A percentile compares a stretch with the other conserved stretches of the same genome.
Evolutionary conservation across 2,113 vertebrate genomes (phyloP).

Genomic region (Indicator indicator): DNA sequence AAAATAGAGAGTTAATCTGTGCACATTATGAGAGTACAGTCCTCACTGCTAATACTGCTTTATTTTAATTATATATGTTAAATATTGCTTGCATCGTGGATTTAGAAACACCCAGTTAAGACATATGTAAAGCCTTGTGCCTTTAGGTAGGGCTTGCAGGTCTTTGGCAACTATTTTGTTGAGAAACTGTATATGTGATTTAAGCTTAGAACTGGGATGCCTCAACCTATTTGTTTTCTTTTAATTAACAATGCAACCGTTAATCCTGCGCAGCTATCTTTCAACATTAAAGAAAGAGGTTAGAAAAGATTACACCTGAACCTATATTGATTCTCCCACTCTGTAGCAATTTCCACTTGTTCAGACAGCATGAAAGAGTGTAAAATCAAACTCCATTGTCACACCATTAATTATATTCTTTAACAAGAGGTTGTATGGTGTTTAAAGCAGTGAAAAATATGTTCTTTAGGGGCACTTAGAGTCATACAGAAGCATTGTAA

Average conservation of each 20-base stretch:
- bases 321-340: neutral
- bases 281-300: neutral
- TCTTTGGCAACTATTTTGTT: slow-evolving; percentile 32
- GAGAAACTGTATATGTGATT: slow-evolving; percentile 33
- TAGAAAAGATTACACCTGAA: neutral
- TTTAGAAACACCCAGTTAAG: slow-evolving; percentile 47
- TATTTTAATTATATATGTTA: slow-evolving; percentile 35
- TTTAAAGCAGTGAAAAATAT: neutral
- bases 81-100: slow-evolving; percentile 25
- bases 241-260: slow-evolving; percentile 6
- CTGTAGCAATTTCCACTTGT: neutral
- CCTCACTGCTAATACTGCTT: slow-evolving; percentile 19
- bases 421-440: neutral
- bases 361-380: neutral
- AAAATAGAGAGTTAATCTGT: slow-evolving; percentile 28
- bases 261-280: slow-evolving; percentile 13
- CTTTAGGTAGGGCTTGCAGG: slow-evolving; percentile 12
- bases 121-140: slow-evolving; percentile 5
- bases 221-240: slow-evolving; percentile 1
- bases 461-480: neutral
- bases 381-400: neutral
- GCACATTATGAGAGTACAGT: neutral
- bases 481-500: neutral
- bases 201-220: slow-evolving; percentile 8
- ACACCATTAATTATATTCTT: neutral